Evolutionary conservation across 2,113 vertebrate species (phyloP), one percentile per base, ranked within the genome.

Genomic region (Caretta caretta): DNA sequence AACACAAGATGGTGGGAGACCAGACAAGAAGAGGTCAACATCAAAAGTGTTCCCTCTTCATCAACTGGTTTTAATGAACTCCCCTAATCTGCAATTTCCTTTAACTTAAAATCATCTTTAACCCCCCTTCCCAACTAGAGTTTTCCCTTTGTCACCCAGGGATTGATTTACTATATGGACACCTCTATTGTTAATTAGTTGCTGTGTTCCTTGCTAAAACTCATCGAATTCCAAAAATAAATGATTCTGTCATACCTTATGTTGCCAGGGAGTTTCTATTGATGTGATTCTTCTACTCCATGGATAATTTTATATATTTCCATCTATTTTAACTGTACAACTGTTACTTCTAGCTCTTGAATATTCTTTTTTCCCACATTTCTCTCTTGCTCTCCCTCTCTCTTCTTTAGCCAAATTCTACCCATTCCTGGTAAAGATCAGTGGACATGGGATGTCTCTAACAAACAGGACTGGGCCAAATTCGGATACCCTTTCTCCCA

Each of bases 241-340:
- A 48, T 85, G 90, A 92, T 83, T 96, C 96, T 96, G 87, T 92
- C 96, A 90, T 92, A 89, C 27, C 94, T 92, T 94, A 96, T 97
- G 94, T 98, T 98, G 97, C 96, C 95, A 98, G 88, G 96, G 96
- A 97, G 92, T 93, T 96, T 97, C 96, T 98, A 95, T 94, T 97
- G 96, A 92, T 46, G 51, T 87, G 93, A 90, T 83, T 97, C 96
- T 97, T 98, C 95, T 94, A 96, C 94, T 97, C 96, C 92, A 48
- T 87, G 95, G 94, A 94, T 96, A 96, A 95, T 94, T 96, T 89
- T 96, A 90, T 96, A 3, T 96, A 16, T 95, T 93, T 97, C 93
- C 90, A 16, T 80, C n/a, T 97, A 94, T 97, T 98, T 98, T 94
- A 93, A 95, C 93, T 97, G 97, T 97, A 97, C 96, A 96, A 96